Evolutionary conservation across 2,797 vertebrate species (phyloP).

Genomic region (Enteromius mattozi): DNA sequence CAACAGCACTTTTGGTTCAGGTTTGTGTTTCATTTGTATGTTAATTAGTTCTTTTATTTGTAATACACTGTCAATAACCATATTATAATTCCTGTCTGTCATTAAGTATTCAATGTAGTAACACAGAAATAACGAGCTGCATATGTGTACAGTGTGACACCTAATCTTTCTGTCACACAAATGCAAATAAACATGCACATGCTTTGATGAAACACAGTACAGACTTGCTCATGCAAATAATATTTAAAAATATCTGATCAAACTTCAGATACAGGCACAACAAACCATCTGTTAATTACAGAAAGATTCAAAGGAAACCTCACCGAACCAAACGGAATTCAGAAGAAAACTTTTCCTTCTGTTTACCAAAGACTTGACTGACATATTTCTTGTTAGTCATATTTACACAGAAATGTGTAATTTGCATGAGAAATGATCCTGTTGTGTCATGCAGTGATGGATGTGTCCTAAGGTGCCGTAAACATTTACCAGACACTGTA

Average conservation of each 20-base stretch:
- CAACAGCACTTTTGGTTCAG: neutral
- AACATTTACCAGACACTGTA: conserved; percentile 69
- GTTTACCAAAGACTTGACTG: conserved; percentile 16
- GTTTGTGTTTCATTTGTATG: neutral
- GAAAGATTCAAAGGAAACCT: neutral
- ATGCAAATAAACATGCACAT: conserved; percentile 72
- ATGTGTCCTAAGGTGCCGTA: conserved; percentile 75
- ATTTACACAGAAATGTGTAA: conserved; percentile 34
- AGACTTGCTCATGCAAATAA: conserved; percentile 41
- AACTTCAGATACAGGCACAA: neutral
- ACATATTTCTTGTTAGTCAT: conserved; percentile 27
- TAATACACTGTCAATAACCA: neutral
- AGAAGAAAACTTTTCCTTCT: neutral
- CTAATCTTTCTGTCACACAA: conserved; percentile 40
- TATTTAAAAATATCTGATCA: neutral
- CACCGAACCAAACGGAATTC: neutral
- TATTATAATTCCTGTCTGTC: no score
- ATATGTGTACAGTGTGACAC: neutral
- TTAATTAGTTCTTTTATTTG: neutral
- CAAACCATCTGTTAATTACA: neutral
- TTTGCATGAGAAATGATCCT: conserved; percentile 73
- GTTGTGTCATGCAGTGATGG: conserved; percentile 66
- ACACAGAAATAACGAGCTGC: neutral
- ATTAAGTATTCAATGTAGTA: neutral
- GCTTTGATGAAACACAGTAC: conserved; percentile 60